phyloP scores from a whole-genome alignment of 2,888 invertebrate genomes.

The Cheilosia pagana region DNA sequence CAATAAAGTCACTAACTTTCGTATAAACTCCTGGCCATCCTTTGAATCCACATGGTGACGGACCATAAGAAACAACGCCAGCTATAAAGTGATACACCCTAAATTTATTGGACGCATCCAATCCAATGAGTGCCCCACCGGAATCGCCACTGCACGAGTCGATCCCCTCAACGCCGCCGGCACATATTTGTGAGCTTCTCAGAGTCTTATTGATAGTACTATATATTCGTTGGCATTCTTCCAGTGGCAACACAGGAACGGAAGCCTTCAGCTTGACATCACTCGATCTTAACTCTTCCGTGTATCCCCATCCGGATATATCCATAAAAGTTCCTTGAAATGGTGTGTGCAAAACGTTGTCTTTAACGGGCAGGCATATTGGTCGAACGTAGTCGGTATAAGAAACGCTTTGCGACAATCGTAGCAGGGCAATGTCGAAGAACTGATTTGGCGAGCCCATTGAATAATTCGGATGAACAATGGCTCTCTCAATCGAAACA shows the following conservation, averaged over 20 bases:
- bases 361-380: conserved; percentile 85
- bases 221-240: conserved; percentile 85
- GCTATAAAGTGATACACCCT: conserved; percentile 84
- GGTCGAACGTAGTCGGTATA: conserved; percentile 85
- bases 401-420: conserved; percentile 85
- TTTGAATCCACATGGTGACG: conserved; percentile 85
- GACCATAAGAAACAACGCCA: conserved; percentile 88
- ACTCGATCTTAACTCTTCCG: conserved; percentile 84
- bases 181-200: conserved; percentile 85
- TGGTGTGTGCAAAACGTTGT: conserved; percentile 78
- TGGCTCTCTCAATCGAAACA: conserved; percentile 86
- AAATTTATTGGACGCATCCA: conserved; percentile 78
- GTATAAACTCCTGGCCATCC: conserved; percentile 88
- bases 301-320: conserved; percentile 88
- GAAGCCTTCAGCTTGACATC: conserved; percentile 85
- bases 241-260: conserved; percentile 83
- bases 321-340: conserved; percentile 82
- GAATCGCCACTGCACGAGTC: conserved; percentile 87
- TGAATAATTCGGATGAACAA: conserved; percentile 87
- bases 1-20: conserved; percentile 85
- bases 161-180: conserved; percentile 85
- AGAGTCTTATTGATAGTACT: conserved; percentile 82
- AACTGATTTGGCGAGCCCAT: conserved; percentile 85
- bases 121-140: conserved; percentile 86
- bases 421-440: conserved; percentile 89